Evolutionary conservation across 2,888 invertebrate genomes (phyloP), one percentile per base, ranked within the genome.

Genomic region (Noctua janthe): DNA sequence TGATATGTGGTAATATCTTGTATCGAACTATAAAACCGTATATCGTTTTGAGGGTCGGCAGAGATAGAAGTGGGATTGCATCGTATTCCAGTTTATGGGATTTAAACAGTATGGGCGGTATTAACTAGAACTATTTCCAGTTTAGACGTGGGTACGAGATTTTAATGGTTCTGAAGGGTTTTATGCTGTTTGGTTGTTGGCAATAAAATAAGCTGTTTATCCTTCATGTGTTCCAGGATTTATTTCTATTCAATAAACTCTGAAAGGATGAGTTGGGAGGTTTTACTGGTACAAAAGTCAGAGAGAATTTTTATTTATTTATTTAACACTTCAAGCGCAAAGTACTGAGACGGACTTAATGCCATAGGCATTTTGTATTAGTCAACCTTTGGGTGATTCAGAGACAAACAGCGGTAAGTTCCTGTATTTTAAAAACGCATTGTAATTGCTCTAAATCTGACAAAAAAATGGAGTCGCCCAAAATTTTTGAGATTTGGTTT

Each of bases 1-100:
- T 87, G 83, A 83, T 80, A 84, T 76, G 73, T 56, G 80, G 87
- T 81, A 74, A 84, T 83, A 82, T 87, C 74, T 83, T 73, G 86
- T 82, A 85, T 78, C 70, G 81, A 80, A 76, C 74, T 80, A 85
- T 86, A 81, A 85, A 86, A 79, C 71, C 43, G 75, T 77, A 71
- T 79, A 74, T 69, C 54, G 74, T 62, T 82, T 67, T 43, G 67
- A 71, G 80, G 79, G 79, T 78, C 67, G 66, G 66, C 74, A 82
- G 64, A 76, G 76, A 86, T 75, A 76, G 77, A 51, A 49, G 70
- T 85, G 17, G 72, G 49, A 85, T 85, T 83, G 83, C 83, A 83
- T 83, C 80, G 78, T 74, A 75, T 71, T 76, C 78, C 47, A 7
- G 74, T 88, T 81, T 81, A 85, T 81, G 54, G 49, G 74, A 69